Evolutionary conservation across 2,113 vertebrate species (phyloP), one percentile per base, ranked within the genome.

Genomic region (Xenus cinereus): DNA sequence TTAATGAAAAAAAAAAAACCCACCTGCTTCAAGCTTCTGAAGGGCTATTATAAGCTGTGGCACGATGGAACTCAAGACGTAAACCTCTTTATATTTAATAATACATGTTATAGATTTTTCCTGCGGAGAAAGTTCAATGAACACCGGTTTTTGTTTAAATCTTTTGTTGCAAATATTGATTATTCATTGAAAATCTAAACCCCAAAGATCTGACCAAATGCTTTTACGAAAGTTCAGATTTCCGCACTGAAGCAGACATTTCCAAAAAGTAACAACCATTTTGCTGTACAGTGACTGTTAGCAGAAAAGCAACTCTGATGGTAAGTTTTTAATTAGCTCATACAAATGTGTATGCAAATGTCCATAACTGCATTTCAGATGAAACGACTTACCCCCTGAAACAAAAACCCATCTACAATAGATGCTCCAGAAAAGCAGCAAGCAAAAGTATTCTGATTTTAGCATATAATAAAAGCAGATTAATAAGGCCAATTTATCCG

Each of bases 1-100:
- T 89, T 91, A 76, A 74, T 73, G 84, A 77, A 76, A 87, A 74
- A 62, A 74, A 62, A 51, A 62, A 17, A 21, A 7, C 33, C 56
- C 54, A 18, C 33, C 57, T 39, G 18, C 53, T 94, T 80, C 23
- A 35, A 62, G 87, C 46, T 93, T 90, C 87, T 92, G 92, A 84
- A 86, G 59, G 66, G 60, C 66, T 93, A 41, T 93, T 94, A 85
- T 37, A 78, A 81, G n/a, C 66, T 75, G 60, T 56, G 69, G 64
- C 3, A 2, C 1, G 14, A 88, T 56, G 86, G 62, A 96, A 90
- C 63, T 90, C 54, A 41, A 84, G 85, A 74, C 46, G 51, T 67
- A 67, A 90, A 48, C 76, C 88, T 92, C 83, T 84, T 86, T 71
- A 82, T 84, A 72, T 57, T 90, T 94, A 92, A 93, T 84, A 93